Base-by-base conservation (phyloP, 2,888 invertebrate species). In the Metalampra italica region DNA sequence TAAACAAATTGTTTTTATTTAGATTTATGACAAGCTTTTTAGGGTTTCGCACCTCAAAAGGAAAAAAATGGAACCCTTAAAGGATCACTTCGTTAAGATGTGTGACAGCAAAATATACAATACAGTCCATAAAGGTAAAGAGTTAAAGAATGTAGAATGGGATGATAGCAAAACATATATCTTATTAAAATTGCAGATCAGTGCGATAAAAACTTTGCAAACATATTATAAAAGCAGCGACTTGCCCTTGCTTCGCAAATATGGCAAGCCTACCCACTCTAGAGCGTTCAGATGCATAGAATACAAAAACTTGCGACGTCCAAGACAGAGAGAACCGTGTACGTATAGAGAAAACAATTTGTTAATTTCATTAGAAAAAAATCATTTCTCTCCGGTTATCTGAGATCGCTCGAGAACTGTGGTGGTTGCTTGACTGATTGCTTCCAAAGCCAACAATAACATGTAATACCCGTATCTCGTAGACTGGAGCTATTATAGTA, bases 351-450 rank as follows among this genome's bases (percentile, higher is more conserved):
- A 55, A 55, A 53, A 59, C 49, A 50, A 45, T 38, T 34, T 49
- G 42, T 13, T 15, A 22, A 11, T 42, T 44, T n/a, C 41, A 29
- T 13, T 12, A 30, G 14, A 47, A 51, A 47, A 49, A 46, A 7
- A 43, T 30, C 44, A 49, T 42, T 50, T 49, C 43, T 48, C 49
- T 46, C 50, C 56, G 43, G 47, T 57, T 59, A 61, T 63, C 60
- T 56, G 49, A 22, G 38, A 50, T 42, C 53, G 56, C 56, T 58
- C 48, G 46, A 55, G 57, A 56, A 59, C 59, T 56, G 55, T 58
- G 54, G 56, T 56, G 49, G 22, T n/a, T n/a, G 54, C 59, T 60
- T 64, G 63, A 65, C 60, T 66, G 69, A 68, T 68, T 62, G 59
- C 54, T 56, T 56, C 58, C 50, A 55, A 47, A 53, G 40, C 57